Percentiles rank a stretch among this genome's conserved stretches.
These are phyloP conservation scores for Myopa tessellatipennis DNA, from an alignment of 2,888 invertebrate species.

Conservation along the genomic window DNA sequence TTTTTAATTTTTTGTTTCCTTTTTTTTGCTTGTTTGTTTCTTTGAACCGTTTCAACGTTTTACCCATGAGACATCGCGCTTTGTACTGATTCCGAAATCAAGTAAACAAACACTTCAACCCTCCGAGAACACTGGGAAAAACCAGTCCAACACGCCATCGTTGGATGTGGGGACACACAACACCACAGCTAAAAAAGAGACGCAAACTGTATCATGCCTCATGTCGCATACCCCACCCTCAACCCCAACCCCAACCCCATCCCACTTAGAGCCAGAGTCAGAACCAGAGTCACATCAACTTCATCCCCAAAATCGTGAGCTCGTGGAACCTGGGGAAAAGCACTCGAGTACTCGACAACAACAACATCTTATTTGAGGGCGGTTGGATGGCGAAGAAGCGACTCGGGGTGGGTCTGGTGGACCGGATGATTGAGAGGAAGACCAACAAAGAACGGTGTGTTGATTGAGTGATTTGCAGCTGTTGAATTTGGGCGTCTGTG, in stretches of 20 bases:
- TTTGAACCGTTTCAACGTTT: slow-evolving; percentile 52
- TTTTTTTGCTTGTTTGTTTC: slow-evolving; percentile 16
- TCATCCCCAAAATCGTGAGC: slow-evolving; percentile 39
- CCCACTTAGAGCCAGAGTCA: background rate
- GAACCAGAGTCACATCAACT: background rate
- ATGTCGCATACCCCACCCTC: slow-evolving; percentile 51
- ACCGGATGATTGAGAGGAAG: too few relatives aligned
- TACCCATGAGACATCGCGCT: slow-evolving; percentile 56
- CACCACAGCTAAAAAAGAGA: slow-evolving; percentile 26
- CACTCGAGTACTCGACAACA: slow-evolving; percentile 3
- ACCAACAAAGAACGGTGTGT: too few relatives aligned
- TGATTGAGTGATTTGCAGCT: too few relatives aligned
- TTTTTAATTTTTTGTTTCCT: slow-evolving; percentile 31
- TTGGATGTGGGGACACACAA: slow-evolving; percentile 23
- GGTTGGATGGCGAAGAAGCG: background rate
- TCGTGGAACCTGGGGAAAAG: slow-evolving; percentile 23
- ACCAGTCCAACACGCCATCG: slow-evolving; percentile 47
- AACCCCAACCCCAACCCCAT: background rate
- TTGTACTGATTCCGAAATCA: slow-evolving; percentile 57
- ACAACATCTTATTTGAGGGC: too few relatives aligned
- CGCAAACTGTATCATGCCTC: slow-evolving; percentile 12
- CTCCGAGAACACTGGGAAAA: slow-evolving; percentile 46
- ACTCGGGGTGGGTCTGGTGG: too few relatives aligned
- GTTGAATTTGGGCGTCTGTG: too few relatives aligned
- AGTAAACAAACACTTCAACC: slow-evolving; percentile 63